Conservation (phyloP, 2,888 invertebrate genomes). For the Erpobdella octoculata region DNA sequence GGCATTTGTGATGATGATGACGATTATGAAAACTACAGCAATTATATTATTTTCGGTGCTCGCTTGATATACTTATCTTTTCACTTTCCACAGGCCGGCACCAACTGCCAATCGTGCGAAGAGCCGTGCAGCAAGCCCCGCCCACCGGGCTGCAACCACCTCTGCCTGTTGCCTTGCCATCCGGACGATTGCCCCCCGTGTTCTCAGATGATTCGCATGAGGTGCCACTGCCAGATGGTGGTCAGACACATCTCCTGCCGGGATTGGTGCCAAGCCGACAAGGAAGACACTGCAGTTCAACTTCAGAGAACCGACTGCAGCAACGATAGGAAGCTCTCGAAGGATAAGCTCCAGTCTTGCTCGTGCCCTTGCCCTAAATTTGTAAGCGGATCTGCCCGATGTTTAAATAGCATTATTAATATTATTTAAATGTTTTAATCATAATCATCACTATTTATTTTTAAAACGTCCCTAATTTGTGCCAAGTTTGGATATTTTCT, state of each 20-base stretch:
- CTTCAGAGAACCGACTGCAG: not conserved
- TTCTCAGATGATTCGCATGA: conserved; percentile 52
- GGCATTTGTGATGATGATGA: no score
- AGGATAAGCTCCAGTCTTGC: conserved; percentile 59
- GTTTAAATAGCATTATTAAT: no score
- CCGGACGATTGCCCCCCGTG: conserved; percentile 69
- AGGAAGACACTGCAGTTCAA: conserved; percentile 27
- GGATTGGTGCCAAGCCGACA: conserved; percentile 58
- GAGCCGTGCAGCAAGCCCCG: conserved; percentile 53
- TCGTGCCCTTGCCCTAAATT: conserved; percentile 77
- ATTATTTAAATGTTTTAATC: no score
- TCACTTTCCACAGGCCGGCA: no score
- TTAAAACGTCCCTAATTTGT: no score
- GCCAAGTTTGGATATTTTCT: no score
- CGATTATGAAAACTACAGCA: no score
- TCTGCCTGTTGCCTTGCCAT: conserved; percentile 60
- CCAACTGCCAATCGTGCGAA: conserved; percentile 49
- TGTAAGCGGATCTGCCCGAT: conserved; percentile 57
- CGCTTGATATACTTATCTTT: no score
- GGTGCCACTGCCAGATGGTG: conserved; percentile 75
- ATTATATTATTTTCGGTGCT: no score
- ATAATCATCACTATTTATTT: no score
- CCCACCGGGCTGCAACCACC: conserved; percentile 64
- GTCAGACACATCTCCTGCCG: conserved; percentile 68
- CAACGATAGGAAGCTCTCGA: conserved; percentile 45